These are phyloP conservation scores for Edolisoma coerulescens DNA, from an alignment of 2,113 vertebrate species.

Conservation along the genomic window DNA sequence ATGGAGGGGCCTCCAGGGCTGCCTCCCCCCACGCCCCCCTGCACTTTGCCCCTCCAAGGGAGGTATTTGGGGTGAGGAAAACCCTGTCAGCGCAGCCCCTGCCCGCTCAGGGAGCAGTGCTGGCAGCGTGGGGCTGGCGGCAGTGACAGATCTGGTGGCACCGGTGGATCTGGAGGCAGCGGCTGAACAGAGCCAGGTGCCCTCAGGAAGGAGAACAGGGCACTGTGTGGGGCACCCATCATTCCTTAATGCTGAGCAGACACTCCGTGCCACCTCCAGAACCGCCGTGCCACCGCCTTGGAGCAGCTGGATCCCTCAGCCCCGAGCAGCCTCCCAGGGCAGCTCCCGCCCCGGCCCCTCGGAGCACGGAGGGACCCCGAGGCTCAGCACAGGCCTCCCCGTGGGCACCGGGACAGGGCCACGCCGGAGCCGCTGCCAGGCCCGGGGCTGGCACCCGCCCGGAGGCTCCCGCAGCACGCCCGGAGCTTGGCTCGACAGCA, in stretches of 20 bases:
- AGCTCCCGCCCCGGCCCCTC: fast-evolving
- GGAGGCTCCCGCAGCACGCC: neutral
- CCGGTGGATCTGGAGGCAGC: neutral
- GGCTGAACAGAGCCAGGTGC: neutral
- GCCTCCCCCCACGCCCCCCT: fast-evolving
- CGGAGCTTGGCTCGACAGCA: neutral
- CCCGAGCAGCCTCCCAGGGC: neutral
- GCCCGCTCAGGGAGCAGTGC: fast-evolving
- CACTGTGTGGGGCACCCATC: fast-evolving
- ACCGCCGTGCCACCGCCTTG: fast-evolving
- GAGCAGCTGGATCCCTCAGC: neutral
- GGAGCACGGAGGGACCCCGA: neutral
- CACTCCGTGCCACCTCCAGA: fast-evolving
- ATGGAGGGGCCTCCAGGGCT: fast-evolving
- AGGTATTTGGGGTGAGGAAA: neutral
- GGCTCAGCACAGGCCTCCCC: neutral
- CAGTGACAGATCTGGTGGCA: neutral
- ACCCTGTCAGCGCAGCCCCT: fast-evolving
- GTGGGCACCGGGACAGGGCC: fast-evolving
- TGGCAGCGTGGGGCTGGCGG: fast-evolving
- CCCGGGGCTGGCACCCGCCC: fast-evolving
- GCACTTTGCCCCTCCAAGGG: neutral
- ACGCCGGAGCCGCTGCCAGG: fast-evolving
- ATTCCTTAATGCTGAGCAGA: neutral
- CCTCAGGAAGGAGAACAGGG: neutral